phyloP scores from a whole-genome alignment of 2,888 invertebrate species.

The Itoplectis maculator region DNA sequence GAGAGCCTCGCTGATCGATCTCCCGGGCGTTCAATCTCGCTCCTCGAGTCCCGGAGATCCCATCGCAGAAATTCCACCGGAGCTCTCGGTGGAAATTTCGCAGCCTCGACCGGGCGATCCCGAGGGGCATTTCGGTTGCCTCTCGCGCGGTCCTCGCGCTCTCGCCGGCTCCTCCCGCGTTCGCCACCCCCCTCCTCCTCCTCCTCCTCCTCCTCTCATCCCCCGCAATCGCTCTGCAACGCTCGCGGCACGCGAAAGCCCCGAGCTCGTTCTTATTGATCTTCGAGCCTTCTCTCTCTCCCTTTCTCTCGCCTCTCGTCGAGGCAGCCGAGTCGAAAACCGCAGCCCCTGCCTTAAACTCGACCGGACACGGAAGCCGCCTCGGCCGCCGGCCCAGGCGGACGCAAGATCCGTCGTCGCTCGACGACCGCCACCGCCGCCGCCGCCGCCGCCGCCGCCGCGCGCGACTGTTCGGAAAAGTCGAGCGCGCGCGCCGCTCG shows the following conservation, averaged over 20 bases:
- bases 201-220: constrained; percentile 28
- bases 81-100: constrained; percentile 39
- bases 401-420: constrained; percentile 47
- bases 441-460: not conserved
- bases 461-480: constrained; percentile 40
- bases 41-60: not conserved
- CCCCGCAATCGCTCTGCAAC: constrained; percentile 63
- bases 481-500: constrained; percentile 30
- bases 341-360: constrained; percentile 66
- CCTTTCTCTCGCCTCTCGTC: constrained; percentile 19
- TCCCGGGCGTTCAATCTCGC: constrained; percentile 11
- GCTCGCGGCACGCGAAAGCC: constrained; percentile 68
- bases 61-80: not conserved
- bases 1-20: not conserved
- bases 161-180: too few relatives aligned
- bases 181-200: too few relatives aligned
- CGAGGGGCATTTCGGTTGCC: constrained; percentile 52
- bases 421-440: constrained; percentile 28
- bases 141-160: too few relatives aligned
- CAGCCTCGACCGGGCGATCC: constrained; percentile 44
- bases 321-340: constrained; percentile 62
- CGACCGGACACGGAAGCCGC: constrained; percentile 59
- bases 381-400: too few relatives aligned
- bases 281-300: constrained; percentile 65
- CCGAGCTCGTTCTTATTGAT: constrained; percentile 75